Conservation (phyloP, 2,888 invertebrate species). For the Melinaea menophilus region DNA sequence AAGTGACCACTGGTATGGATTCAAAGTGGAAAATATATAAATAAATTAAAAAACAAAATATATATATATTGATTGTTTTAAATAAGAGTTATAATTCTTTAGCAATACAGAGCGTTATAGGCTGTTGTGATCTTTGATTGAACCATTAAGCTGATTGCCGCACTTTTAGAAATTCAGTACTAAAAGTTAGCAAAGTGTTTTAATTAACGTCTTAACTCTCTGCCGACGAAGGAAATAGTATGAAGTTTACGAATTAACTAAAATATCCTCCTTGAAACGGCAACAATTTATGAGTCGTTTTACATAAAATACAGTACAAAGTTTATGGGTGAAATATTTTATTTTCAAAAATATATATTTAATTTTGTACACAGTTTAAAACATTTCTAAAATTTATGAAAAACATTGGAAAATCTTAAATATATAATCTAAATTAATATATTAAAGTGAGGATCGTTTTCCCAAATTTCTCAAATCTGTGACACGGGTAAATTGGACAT, state of each 20-base stretch:
- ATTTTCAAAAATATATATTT: not conserved
- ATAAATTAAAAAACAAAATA: too few relatives aligned
- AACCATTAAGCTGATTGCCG: conserved; percentile 72
- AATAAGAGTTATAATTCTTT: not conserved
- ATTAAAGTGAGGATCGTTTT: conserved; percentile 19
- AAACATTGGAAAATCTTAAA: not conserved
- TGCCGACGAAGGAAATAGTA: conserved; percentile 62
- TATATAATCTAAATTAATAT: conserved; percentile 9
- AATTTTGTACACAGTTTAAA: not conserved
- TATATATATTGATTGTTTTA: too few relatives aligned
- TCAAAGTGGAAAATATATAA: too few relatives aligned
- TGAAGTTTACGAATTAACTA: conserved; percentile 74
- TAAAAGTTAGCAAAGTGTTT: conserved; percentile 74
- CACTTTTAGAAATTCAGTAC: conserved; percentile 71
- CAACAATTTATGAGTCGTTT: conserved; percentile 34
- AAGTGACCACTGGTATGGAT: too few relatives aligned
- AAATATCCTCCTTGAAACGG: conserved; percentile 54
- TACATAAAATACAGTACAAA: conserved; percentile 23
- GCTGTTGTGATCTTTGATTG: conserved; percentile 73
- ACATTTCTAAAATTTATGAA: not conserved
- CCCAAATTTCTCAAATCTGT: conserved; percentile 37
- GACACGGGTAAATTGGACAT: conserved; percentile 63
- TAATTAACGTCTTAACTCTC: conserved; percentile 73
- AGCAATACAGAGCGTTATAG: conserved; percentile 14
- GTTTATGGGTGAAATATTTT: conserved; percentile 19